Conservation (phyloP, 2,797 vertebrate genomes). For the Hirundo rustica region DNA sequence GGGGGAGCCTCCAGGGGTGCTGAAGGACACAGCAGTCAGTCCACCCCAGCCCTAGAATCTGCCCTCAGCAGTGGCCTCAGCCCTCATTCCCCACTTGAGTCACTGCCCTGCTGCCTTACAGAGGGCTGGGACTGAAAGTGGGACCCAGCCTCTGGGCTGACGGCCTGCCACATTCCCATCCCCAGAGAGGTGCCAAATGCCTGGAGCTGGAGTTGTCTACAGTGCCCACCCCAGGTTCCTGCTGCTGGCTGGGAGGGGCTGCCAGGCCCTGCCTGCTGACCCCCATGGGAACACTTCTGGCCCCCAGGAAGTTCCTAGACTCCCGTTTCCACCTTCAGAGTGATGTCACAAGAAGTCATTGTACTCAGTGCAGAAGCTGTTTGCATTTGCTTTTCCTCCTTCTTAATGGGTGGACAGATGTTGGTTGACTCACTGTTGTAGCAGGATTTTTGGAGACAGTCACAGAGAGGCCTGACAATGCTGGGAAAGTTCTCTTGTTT, state of each 20-base stretch:
- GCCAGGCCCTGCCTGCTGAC: not conserved
- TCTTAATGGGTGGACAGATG: not conserved
- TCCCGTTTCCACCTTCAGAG: not conserved
- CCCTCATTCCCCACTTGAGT: fast-evolving
- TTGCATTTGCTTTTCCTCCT: not conserved
- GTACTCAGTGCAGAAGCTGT: not conserved
- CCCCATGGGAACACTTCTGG: too few species aligned
- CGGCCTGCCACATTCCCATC: not conserved
- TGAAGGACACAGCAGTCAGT: not conserved
- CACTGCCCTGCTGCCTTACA: not conserved
- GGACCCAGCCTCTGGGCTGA: fast-evolving
- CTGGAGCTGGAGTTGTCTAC: not conserved
- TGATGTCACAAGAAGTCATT: not conserved
- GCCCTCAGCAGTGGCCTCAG: not conserved
- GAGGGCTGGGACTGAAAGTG: too few species aligned
- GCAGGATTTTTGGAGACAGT: too few species aligned
- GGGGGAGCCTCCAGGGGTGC: not conserved
- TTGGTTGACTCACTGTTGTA: not conserved
- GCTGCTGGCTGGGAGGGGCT: not conserved
- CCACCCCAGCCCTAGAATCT: not conserved
- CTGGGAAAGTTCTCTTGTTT: too few species aligned
- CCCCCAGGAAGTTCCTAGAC: fast-evolving
- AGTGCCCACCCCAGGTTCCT: fast-evolving
- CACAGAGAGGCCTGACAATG: too few species aligned
- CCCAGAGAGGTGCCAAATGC: not conserved